Conservation (phyloP, 2,113 vertebrate genomes). For the Apteryx owenii region DNA sequence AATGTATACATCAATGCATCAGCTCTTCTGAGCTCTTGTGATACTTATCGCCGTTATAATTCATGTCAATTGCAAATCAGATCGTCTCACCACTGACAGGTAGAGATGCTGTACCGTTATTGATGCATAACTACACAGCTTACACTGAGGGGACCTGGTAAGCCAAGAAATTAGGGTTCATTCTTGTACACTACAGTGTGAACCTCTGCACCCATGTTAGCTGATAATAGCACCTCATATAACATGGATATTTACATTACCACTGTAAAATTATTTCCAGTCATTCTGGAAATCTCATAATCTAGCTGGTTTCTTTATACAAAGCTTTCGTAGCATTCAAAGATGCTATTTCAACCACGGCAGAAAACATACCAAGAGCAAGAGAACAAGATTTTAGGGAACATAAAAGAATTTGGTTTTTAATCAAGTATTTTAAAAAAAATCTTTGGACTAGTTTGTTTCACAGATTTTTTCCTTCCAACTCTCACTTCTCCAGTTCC, state of each 20-base stretch:
- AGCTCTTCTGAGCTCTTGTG: background rate
- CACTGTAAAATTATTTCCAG: background rate
- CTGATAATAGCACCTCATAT: background rate
- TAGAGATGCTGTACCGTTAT: background rate
- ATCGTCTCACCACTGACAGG: background rate
- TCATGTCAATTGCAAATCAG: slow-evolving; percentile 1
- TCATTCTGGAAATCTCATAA: background rate
- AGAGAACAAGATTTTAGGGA: background rate
- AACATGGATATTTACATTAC: background rate
- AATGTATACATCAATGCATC: background rate
- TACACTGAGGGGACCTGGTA: background rate
- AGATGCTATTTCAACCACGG: background rate
- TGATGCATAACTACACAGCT: background rate
- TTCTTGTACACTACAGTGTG: background rate
- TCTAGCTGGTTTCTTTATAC: background rate
- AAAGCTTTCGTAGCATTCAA: background rate
- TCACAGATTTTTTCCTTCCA: background rate
- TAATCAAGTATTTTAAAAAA: background rate
- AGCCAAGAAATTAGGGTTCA: background rate
- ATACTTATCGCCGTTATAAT: background rate
- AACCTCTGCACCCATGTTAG: background rate
- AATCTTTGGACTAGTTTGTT: background rate
- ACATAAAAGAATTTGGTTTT: background rate
- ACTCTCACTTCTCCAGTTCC: background rate
- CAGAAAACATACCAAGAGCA: background rate